Evolutionary conservation across 2,888 invertebrate species (phyloP).

Genomic region (Stenchaetothrips biformis): DNA sequence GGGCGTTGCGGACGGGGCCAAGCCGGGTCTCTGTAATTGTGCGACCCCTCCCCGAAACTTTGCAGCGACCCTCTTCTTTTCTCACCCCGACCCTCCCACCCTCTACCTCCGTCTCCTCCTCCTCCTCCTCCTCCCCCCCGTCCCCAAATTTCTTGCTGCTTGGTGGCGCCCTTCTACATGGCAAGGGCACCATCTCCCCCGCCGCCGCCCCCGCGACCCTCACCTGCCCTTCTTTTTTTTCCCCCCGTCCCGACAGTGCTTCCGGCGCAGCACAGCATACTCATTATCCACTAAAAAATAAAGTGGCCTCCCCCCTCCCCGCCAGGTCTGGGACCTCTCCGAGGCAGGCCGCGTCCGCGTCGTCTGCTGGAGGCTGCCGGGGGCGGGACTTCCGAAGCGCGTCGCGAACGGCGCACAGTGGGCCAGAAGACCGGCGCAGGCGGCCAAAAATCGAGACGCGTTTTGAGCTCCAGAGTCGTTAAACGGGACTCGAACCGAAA

Average conservation of each 20-base stretch:
- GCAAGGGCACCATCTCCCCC: background rate
- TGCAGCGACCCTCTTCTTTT: background rate
- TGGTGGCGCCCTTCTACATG: no score
- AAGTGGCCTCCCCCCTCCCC: background rate
- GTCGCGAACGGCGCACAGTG: background rate
- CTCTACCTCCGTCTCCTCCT: no score
- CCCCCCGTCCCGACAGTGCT: background rate
- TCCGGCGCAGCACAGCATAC: background rate
- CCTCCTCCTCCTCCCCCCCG: background rate
- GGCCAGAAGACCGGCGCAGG: no score
- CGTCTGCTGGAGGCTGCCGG: no score
- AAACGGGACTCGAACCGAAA: no score
- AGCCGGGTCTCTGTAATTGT: background rate
- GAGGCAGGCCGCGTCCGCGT: no score
- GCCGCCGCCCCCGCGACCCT: background rate
- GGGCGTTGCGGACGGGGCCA: background rate
- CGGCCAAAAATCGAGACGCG: no score
- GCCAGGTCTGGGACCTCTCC: background rate
- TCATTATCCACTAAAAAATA: conserved; percentile 20
- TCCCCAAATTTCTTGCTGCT: background rate
- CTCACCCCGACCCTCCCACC: background rate
- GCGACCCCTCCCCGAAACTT: background rate
- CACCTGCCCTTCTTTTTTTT: no score
- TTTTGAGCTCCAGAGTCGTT: no score
- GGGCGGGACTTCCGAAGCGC: no score